These are phyloP conservation scores for Agapornis canus DNA, from an alignment of 2,797 vertebrate genomes.

Conservation along the genomic window DNA sequence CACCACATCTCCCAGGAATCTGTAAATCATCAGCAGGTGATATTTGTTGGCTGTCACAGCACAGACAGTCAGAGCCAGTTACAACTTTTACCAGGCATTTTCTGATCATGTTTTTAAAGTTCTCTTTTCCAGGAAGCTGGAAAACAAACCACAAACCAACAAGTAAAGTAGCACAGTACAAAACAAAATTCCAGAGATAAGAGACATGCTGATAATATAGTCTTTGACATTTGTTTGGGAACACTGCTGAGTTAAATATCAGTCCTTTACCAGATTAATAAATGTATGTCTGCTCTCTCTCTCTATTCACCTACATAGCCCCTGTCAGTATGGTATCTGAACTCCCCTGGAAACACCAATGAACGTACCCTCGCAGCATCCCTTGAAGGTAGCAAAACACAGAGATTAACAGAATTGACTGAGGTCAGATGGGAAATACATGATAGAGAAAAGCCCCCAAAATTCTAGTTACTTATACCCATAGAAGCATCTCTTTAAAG, in stretches of 20 bases:
- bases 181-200: slow-evolving; percentile 59
- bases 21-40: slow-evolving; percentile 59
- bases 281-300: neutral
- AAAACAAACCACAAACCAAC: slow-evolving; percentile 26
- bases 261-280: slow-evolving; percentile 4
- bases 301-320: neutral
- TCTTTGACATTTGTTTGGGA: slow-evolving; percentile 31
- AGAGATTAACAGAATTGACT: neutral
- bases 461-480: neutral
- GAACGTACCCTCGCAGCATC: neutral
- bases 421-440: neutral
- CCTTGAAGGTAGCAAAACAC: neutral
- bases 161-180: neutral
- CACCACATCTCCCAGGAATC: slow-evolving; percentile 32
- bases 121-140: slow-evolving; percentile 16
- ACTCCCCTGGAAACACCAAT: neutral
- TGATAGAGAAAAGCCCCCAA: neutral
- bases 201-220: slow-evolving; percentile 18
- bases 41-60: slow-evolving; percentile 15
- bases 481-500: neutral
- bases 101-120: neutral
- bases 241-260: slow-evolving; percentile 29
- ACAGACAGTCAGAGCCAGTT: neutral
- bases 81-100: neutral
- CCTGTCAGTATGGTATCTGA: neutral